A percentile compares a stretch with the other conserved stretches of the same genome.
Conservation (phyloP, 1,140 invertebrate species). For the Phthorimaea operculella region DNA sequence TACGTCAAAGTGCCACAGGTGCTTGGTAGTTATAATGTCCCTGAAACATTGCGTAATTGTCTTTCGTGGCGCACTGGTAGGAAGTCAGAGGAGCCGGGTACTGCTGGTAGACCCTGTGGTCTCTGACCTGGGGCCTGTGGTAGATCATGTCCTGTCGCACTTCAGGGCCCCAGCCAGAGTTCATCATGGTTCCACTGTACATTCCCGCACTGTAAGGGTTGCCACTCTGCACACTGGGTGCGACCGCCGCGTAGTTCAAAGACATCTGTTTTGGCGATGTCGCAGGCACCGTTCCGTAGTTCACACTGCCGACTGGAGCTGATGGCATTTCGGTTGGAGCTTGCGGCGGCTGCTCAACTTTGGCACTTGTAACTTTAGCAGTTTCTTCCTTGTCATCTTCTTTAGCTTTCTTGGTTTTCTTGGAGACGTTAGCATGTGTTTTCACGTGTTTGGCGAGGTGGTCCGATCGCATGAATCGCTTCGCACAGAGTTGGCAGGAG, state of each 20-base stretch:
- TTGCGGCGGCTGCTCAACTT: constrained; percentile 20
- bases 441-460: constrained; percentile 87
- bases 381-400: constrained; percentile 50
- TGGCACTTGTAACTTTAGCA: constrained; percentile 31
- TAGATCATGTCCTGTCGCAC: constrained; percentile 44
- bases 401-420: constrained; percentile 57
- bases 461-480: constrained; percentile 86
- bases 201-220: constrained; percentile 33
- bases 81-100: constrained; percentile 43
- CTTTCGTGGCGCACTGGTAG: constrained; percentile 61
- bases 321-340: constrained; percentile 11
- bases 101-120: constrained; percentile 51
- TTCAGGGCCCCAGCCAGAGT: constrained; percentile 43
- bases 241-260: constrained; percentile 36
- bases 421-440: constrained; percentile 76
- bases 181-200: constrained; percentile 24
- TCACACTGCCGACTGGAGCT: constrained; percentile 38
- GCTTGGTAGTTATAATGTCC: constrained; percentile 63
- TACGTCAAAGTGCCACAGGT: constrained; percentile 59
- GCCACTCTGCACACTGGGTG: constrained; percentile 32
- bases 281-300: constrained; percentile 46
- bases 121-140: constrained; percentile 27
- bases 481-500: constrained; percentile 77
- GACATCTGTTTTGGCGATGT: constrained; percentile 32
- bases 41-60: constrained; percentile 63